Conservation (phyloP, 2,888 invertebrate genomes). For the Hybos culiciformis region DNA sequence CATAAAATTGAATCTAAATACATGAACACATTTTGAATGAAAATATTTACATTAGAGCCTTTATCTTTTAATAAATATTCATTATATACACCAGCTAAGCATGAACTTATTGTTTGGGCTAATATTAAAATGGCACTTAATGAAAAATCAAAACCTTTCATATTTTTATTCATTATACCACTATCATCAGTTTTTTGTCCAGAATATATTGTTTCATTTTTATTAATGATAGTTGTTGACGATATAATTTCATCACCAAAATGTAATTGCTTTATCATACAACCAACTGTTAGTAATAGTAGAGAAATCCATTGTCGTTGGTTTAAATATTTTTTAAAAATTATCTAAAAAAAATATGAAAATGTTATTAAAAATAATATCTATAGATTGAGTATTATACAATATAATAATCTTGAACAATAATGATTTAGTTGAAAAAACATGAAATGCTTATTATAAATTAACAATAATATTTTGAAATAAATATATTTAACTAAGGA, state of each 20-base stretch:
- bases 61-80: constrained; percentile 82
- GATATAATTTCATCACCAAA: constrained; percentile 20
- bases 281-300: constrained; percentile 72
- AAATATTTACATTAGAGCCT: constrained; percentile 73
- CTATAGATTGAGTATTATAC: constrained; percentile 1
- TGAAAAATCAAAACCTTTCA: constrained; percentile 38
- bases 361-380: constrained; percentile 8
- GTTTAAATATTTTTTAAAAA: constrained; percentile 72
- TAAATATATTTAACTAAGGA: background rate
- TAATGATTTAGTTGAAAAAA: background rate
- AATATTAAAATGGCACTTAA: constrained; percentile 51
- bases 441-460: background rate
- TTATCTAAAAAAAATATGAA: constrained; percentile 42
- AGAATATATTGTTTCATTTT: constrained; percentile 3
- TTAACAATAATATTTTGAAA: background rate
- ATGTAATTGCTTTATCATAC: constrained; percentile 76
- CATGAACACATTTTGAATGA: constrained; percentile 90
- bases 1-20: constrained; percentile 89
- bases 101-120: constrained; percentile 79
- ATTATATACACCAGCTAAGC: constrained; percentile 90
- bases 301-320: constrained; percentile 79
- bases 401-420: background rate
- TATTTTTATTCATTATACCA: constrained; percentile 22
- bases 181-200: constrained; percentile 8
- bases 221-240: constrained; percentile 16